Evolutionary conservation across 37 sponge, comb jelly and placozoan species (phyloP), one percentile per base, ranked within the genome.

Genomic region (Lycopodina hypogea): DNA sequence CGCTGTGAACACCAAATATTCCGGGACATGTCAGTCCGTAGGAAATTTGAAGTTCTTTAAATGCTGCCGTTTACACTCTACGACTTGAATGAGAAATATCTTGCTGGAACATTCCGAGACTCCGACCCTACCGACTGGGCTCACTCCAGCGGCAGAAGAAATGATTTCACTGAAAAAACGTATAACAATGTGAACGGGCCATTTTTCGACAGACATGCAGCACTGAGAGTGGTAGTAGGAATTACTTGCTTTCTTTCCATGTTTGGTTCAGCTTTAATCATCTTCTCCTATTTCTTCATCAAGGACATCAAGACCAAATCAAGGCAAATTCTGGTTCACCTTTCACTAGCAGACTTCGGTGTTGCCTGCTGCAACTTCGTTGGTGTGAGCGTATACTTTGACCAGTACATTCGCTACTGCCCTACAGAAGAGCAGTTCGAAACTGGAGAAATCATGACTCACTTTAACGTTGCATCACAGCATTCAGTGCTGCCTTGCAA

Each of bases 291-390:
- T 70, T 39, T 75, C 19, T 84, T 52, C 17, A 66, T 80, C 28
- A 71, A 68, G 9, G 57, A 68, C 35, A 79, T 87, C 12, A 69
- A 88, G 8, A 84, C 89, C 29, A 86, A 72, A 64, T 76, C 85
- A 2, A 39, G 92, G 33, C 80, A 83, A 34, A 84, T 91, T 21
- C 66, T 91, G 22, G 81, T 87, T 21, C 92, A 91, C 56, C 42
- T 91, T 2, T 91, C 92, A 0, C 36, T 91, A 9, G 90, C 90
- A 37, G 92, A 91, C 30, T 64, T 91, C 51, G 83, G 83, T 32
- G 83, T 82, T 1, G 83, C 78, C 23, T 72, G 72, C 42, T 85
- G 85, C 22, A 81, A 84, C 21, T 82, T 90, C 51, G 65, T 90
- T 34, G 89, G 89, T 29, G 74, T 74, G 15, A 37, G 42, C 37